Conservation (phyloP, 2,888 invertebrate species). For the Trissolcus japonicus region DNA sequence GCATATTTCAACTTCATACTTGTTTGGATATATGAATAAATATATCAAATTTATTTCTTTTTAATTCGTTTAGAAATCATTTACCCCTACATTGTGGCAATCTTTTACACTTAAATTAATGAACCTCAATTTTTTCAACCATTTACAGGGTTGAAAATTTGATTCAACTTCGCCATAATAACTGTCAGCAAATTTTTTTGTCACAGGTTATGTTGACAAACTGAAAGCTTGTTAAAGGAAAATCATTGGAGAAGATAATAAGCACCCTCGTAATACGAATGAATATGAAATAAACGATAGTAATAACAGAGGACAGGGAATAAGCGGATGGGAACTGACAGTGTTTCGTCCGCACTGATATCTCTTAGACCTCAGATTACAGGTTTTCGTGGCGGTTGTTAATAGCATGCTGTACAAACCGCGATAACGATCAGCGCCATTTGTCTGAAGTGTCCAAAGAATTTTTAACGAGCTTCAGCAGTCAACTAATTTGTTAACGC, state of each 20-base stretch:
- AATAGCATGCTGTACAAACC: constrained; percentile 67
- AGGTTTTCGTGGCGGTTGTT: constrained; percentile 67
- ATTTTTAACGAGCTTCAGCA: constrained; percentile 64
- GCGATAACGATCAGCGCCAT: constrained; percentile 67
- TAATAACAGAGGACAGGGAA: constrained; percentile 24
- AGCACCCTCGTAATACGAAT: constrained; percentile 11
- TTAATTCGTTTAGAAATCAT: no score
- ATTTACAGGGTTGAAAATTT: background rate
- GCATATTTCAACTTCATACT: no score
- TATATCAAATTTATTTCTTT: no score
- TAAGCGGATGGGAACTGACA: constrained; percentile 31
- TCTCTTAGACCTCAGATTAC: constrained; percentile 70
- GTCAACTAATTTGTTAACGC: constrained; percentile 56
- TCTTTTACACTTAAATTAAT: no score
- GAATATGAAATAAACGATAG: constrained; percentile 25
- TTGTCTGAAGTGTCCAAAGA: constrained; percentile 62
- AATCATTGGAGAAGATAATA: background rate
- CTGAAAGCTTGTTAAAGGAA: no score
- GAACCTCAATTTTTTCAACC: background rate
- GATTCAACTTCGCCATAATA: background rate
- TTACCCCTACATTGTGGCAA: no score
- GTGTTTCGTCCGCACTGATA: constrained; percentile 64
- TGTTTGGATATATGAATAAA: no score
- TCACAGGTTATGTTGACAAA: no score
- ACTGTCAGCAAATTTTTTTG: no score